Conservation (phyloP, 2,113 vertebrate species). For the Sorex fumeus region DNA sequence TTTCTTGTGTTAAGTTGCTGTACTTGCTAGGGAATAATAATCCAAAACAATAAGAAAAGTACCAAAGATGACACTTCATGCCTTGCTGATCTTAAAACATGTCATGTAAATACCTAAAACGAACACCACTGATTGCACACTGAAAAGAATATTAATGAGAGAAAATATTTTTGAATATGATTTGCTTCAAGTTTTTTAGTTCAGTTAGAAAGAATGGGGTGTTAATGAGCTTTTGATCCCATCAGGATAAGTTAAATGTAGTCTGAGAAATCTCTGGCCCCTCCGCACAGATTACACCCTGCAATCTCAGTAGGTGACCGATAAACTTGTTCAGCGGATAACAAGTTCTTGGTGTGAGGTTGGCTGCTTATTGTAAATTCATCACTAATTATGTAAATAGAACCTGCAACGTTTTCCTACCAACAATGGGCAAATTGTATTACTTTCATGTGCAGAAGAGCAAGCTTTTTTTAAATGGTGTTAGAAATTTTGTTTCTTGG, state of each 20-base stretch:
- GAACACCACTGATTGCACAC: not conserved
- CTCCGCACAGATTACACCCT: constrained; percentile 58
- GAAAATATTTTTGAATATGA: constrained; percentile 72
- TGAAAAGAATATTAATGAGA: constrained; percentile 54
- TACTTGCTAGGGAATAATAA: constrained; percentile 1
- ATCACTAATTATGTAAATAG: constrained; percentile 63
- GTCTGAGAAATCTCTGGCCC: constrained; percentile 63
- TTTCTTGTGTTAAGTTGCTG: not conserved
- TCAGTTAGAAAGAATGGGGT: constrained; percentile 58
- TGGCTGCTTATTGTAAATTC: constrained; percentile 26
- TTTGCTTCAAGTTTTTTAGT: constrained; percentile 70
- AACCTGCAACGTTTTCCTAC: constrained; percentile 2
- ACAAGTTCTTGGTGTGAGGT: not conserved
- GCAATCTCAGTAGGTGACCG: constrained; percentile 62
- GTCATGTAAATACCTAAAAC: constrained; percentile 11
- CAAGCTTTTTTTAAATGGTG: not conserved
- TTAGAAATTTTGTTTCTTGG: not conserved
- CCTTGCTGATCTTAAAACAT: constrained; percentile 23
- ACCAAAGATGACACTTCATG: not conserved
- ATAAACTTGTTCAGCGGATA: constrained; percentile 30
- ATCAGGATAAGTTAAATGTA: constrained; percentile 75
- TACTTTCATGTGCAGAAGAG: constrained; percentile 59
- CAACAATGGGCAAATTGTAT: constrained; percentile 31
- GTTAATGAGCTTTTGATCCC: constrained; percentile 73
- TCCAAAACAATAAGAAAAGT: not conserved